Base-by-base conservation (phyloP, 1,140 invertebrate genomes). In the Melitaea cinxia region DNA sequence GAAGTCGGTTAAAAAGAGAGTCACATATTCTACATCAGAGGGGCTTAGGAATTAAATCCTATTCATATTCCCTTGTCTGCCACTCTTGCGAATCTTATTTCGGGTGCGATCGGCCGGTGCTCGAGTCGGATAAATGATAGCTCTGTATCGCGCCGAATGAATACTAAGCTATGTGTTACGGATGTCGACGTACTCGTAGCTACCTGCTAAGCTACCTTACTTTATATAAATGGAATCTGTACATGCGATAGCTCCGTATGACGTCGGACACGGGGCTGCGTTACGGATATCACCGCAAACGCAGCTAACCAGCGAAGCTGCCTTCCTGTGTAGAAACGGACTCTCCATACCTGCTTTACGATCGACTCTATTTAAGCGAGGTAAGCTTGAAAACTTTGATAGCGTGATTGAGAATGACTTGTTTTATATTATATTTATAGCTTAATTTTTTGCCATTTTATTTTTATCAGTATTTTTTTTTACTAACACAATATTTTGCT, bases 301-400 rank as follows among this genome's bases (percentile, higher is more conserved):
- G n/a, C 58, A 72, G 70, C 67, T 64, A n/a, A 52, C 49, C 62
- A 62, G 55, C 59, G 47, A 39, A 14, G 37, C 75, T 73, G 62
- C 24, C 24, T 47, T 58, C 49, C 76, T 74, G 70, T 61, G 73
- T 73, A 78, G 74, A 80, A 72, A 75, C 68, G 76, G 72, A 76
- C 72, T 66, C 72, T 68, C 76, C 54, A 7, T 3, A 0, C 12
- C 10, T 9, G n/a, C n/a, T 9, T 0, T 2, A 3, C 33, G 53
- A 37, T 39, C 35, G 35, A 9, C 9, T 26, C 12, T 55, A 55
- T 39, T 23, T 55, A 55, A 33, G 9, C 12, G n/a, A 15, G 12
- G 23, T 6, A n/a, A 23, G 33, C 2, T 21, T 37, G 12, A 23
- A 55, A 37, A 55, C 53, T 15, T 10, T 23, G 7, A 15, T 33